Conservation (phyloP, 2,888 invertebrate species). For the Drosophila mulleri region DNA sequence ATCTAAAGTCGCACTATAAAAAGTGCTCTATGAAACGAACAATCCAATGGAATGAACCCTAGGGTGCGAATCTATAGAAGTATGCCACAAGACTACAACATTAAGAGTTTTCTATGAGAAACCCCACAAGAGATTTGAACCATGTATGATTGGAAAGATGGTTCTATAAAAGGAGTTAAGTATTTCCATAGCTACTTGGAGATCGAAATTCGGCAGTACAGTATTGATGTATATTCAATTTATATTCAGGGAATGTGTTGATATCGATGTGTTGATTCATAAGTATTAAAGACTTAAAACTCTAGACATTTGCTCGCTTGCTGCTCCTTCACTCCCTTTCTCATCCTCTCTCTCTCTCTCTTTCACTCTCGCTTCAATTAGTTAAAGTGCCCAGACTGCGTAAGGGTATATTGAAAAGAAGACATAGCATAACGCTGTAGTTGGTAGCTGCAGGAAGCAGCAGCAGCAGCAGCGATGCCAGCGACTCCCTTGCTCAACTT, state of each 20-base stretch:
- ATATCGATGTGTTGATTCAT: not conserved
- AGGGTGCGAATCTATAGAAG: too few relatives aligned
- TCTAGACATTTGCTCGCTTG: not conserved
- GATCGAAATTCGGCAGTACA: too few relatives aligned
- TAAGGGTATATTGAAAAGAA: conserved; percentile 47
- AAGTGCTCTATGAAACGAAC: too few relatives aligned
- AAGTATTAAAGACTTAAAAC: not conserved
- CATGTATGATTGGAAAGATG: too few relatives aligned
- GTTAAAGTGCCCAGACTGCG: conserved; percentile 5
- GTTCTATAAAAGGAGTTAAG: too few relatives aligned
- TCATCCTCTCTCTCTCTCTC: not conserved
- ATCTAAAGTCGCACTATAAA: too few relatives aligned
- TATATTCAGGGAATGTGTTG: too few relatives aligned
- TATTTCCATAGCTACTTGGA: too few relatives aligned
- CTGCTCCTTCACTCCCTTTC: not conserved
- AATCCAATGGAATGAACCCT: not conserved
- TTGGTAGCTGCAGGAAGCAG: conserved; percentile 53
- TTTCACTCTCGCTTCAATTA: conserved; percentile 1
- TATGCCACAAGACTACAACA: not conserved
- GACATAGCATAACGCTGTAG: conserved; percentile 53
- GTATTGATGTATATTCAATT: too few relatives aligned
- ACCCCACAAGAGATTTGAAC: not conserved
- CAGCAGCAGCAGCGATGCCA: conserved; percentile 61
- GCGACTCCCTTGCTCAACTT: conserved; percentile 74
- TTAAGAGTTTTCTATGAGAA: not conserved